phyloP scores from a whole-genome alignment of 1,140 invertebrate genomes.

The Macrotrachela quadricornifera region DNA sequence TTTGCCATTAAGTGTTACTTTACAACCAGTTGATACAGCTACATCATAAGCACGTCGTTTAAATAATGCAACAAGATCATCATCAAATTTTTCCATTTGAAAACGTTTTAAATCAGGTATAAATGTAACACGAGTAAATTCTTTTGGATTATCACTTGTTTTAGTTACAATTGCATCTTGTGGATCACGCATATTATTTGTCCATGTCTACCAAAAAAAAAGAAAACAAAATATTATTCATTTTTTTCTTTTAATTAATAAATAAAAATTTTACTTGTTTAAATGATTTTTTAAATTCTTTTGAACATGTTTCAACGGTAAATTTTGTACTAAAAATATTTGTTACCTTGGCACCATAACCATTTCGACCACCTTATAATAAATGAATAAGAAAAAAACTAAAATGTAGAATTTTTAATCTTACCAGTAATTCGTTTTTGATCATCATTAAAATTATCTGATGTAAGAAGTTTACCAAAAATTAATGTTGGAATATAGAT shows the following conservation, averaged over 20 bases:
- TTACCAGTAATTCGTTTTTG: slow-evolving; percentile 62
- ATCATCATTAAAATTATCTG: slow-evolving; percentile 95
- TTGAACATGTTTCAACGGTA: slow-evolving; percentile 72
- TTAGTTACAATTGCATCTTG: slow-evolving; percentile 52
- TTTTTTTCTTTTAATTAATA: no score
- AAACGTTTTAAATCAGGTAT: slow-evolving; percentile 84
- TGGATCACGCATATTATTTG: slow-evolving; percentile 75
- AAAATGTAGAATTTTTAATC: no score
- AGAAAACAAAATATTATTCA: no score
- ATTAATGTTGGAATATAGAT: slow-evolving; percentile 99
- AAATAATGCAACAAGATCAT: slow-evolving; percentile 82
- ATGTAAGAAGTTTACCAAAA: slow-evolving; percentile 91
- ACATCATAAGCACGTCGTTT: slow-evolving; percentile 80
- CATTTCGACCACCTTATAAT: slow-evolving; percentile 59
- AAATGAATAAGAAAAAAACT: no score
- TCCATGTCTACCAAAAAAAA: slow-evolving; percentile 47
- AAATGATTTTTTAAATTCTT: slow-evolving; percentile 63
- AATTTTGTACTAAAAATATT: slow-evolving; percentile 97
- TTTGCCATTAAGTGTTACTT: slow-evolving; percentile 77
- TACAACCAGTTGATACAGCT: slow-evolving; percentile 72
- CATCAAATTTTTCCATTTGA: slow-evolving; percentile 74
- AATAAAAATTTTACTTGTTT: slow-evolving; percentile 41
- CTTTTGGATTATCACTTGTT: slow-evolving; percentile 43
- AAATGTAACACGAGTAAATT: slow-evolving; percentile 88
- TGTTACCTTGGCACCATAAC: slow-evolving; percentile 95